Base-by-base conservation (phyloP, 1,140 invertebrate species). In the Microvelia longipes region DNA sequence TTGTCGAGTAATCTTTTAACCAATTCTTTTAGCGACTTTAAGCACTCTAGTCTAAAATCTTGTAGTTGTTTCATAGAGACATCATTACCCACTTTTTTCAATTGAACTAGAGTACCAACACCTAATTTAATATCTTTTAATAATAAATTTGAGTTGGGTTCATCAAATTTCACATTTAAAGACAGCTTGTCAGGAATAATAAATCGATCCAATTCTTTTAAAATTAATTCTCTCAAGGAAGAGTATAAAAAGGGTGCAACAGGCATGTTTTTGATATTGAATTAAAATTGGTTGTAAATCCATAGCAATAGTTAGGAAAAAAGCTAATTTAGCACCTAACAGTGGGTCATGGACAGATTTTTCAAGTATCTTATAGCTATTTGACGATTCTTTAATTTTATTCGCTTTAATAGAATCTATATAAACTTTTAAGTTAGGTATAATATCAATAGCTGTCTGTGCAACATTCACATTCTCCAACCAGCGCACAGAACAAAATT, bases 401-500 rank as follows among this genome's bases (percentile, higher is more conserved):
- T 29, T 28, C n/a, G n/a, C 30, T 29, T 26, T 50, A 29, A 29
- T 30, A 15, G 30, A 29, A 50, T 50, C 35, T 5, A 50, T 19
- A 50, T 11, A 50, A 19, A 19, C 19, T 50, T 50, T 50, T 50
- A 50, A 50, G 24, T 70, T 28, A 19, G 72, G 72, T 19, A 75
- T n/a, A 29, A 74, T 71, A 14, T 27, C 35, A 5, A 69, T 67
- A 63, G 75, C 75, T 71, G 73, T 70, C 29, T 69, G 67, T 61
- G 70, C 73, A 14, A 75, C 76, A n/a, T n/a, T n/a, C 27, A 62
- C 65, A 64, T 76, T 75, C 70, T 74, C 72, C n/a, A 75, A 29
- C 75, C 75, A 76, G 65, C 73, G 68, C 2, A 74, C 67, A 19
- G 69, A 30, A 66, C 74, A 77, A 71, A 75, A 77, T 35, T 75